Conservation (phyloP, 2,113 vertebrate species). For the Calidris pygmaea region DNA sequence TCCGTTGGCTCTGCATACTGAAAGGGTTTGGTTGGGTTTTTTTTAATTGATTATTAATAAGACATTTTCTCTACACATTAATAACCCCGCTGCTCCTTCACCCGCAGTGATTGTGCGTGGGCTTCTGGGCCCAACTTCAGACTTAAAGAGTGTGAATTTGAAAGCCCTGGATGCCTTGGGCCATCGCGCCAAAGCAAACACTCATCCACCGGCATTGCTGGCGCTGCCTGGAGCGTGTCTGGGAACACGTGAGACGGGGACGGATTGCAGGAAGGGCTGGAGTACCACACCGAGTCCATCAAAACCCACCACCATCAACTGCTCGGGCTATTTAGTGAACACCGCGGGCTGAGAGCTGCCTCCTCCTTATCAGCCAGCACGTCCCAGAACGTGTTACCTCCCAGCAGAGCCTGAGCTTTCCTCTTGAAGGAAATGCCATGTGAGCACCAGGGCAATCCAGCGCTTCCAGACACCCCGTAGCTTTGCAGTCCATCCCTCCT, state of each 20-base stretch:
- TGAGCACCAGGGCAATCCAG: neutral
- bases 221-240: neutral
- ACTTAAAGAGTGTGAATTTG: neutral
- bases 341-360: neutral
- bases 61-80: neutral
- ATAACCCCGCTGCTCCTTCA: neutral
- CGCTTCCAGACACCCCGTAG: neutral
- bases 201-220: neutral
- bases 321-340: neutral
- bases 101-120: neutral
- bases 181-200: neutral
- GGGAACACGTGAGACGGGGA: neutral
- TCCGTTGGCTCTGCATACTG: neutral
- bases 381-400: neutral
- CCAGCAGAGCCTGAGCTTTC: neutral
- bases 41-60: neutral
- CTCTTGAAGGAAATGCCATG: neutral
- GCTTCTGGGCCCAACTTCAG: neutral
- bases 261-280: neutral
- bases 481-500: neutral
- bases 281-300: rapidly evolving
- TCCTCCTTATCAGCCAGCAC: neutral
- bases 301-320: neutral
- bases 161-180: neutral
- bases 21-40: neutral